phyloP scores from a whole-genome alignment of 2,888 invertebrate genomes.

The Congeria kusceri region DNA sequence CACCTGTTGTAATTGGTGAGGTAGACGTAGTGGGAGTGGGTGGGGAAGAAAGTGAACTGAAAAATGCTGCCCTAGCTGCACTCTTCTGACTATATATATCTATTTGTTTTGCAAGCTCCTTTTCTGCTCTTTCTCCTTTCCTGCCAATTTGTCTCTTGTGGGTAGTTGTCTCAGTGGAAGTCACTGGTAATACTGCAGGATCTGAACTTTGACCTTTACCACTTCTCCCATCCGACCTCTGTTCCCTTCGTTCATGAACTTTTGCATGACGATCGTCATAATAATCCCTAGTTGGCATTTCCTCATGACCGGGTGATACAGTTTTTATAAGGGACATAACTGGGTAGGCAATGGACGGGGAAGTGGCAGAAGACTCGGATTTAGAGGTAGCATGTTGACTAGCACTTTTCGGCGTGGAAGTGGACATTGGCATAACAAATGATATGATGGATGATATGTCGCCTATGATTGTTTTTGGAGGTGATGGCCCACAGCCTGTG shows the following conservation, averaged over 20 bases:
- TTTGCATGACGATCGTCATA: conserved; percentile 25
- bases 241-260: conserved; percentile 22
- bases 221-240: conserved; percentile 22
- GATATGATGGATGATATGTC: conserved; percentile 62
- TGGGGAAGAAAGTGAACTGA: conserved; percentile 75
- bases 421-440: conserved; percentile 63
- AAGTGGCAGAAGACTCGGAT: conserved; percentile 45
- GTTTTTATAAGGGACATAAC: conserved; percentile 57
- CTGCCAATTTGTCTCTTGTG: conserved; percentile 19
- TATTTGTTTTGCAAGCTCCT: conserved; percentile 49
- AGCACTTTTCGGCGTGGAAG: conserved; percentile 63
- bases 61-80: conserved; percentile 75
- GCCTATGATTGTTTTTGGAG: conserved; percentile 8
- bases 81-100: conserved; percentile 63
- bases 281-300: neutral
- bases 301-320: conserved; percentile 38
- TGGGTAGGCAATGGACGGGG: conserved; percentile 58
- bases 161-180: conserved; percentile 38
- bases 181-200: conserved; percentile 57
- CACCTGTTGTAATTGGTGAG: conserved; percentile 41
- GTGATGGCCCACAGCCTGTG: conserved; percentile 33
- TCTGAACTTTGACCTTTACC: conserved; percentile 47
- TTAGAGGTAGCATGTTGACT: conserved; percentile 61
- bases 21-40: conserved; percentile 67
- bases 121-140: conserved; percentile 19